Evolutionary conservation across 2,797 vertebrate species (phyloP), one percentile per base, ranked within the genome.

Genomic region (Liasis olivaceus): DNA sequence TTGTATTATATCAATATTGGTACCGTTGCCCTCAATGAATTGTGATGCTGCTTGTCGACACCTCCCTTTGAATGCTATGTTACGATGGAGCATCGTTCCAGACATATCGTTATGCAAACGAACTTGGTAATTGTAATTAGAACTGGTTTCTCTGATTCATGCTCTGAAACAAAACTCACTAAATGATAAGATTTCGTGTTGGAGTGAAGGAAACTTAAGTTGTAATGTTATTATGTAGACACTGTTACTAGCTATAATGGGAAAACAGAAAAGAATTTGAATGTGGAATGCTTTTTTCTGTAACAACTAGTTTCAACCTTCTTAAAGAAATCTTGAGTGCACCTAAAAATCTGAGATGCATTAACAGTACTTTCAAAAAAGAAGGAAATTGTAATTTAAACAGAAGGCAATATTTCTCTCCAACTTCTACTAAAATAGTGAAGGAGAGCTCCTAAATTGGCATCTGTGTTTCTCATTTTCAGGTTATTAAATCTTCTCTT

Each of bases 401-500:
- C 22, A 77, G 81, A 89, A 87, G 14, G 58, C n/a, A 51, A 51
- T 47, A 77, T 20, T 62, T 17, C 31, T 64, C 51, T 86, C 66
- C 8, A 85, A 84, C 69, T 81, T 66, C 12, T 92, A 89, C 17
- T 87, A 94, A 89, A 93, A 90, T 62, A 89, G 5, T 63, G 22
- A 24, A 42, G 5, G 92, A 7, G 93, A 87, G 63, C 58, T 86
- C 66, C 26, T 91, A 88, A 81, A 20, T 5, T 17, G 1, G 24
- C 0, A 0, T 77, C 6, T 64, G 0, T 94, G 15, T 94, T 95
- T 96, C 87, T 26, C 96, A 92, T 95, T 96, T 97, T 95, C 95
- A 98, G 98, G 97, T 98, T 87, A 97, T 98, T 96, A 97, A 98
- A 93, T 97, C 97, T n/a, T 98, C 97, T 92, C n/a, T 98, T 95